A percentile compares a stretch with the other conserved stretches of the same genome.
These are phyloP conservation scores for Ursus arctos DNA, from an alignment of 2,113 vertebrate genomes.

Conservation along the genomic window DNA sequence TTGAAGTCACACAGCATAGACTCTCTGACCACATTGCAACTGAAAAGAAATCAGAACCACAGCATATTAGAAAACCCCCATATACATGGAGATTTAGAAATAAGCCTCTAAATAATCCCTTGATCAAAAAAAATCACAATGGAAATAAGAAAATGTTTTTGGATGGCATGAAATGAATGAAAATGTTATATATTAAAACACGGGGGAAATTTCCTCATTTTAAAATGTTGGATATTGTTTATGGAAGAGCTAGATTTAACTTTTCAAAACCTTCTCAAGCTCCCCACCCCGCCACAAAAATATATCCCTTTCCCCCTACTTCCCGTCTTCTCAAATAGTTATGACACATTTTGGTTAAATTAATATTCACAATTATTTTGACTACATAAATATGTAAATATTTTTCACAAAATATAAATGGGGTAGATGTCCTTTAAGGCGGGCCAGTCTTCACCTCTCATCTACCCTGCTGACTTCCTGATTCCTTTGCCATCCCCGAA, in stretches of 20 bases:
- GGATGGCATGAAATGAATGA: neutral
- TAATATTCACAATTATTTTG: conserved; percentile 11
- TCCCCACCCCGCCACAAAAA: neutral
- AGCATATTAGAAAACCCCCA: neutral
- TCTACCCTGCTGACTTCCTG: neutral
- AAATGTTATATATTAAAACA: neutral
- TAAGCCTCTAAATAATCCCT: neutral
- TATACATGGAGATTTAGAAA: neutral
- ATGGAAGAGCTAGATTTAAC: neutral
- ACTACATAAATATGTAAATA: neutral
- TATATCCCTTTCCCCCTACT: neutral
- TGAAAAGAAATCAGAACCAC: conserved; percentile 29
- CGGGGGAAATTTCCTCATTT: neutral
- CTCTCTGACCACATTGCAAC: neutral
- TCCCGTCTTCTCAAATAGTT: neutral
- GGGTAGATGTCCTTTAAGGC: neutral
- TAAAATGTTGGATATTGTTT: neutral
- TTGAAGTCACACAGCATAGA: neutral
- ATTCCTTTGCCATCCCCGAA: neutral
- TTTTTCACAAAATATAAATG: conserved; percentile 28
- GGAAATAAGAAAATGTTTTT: conserved; percentile 16
- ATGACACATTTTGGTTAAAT: neutral
- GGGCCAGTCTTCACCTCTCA: neutral
- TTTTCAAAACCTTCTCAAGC: neutral
- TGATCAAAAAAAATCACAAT: neutral